Percentiles rank a stretch among this genome's conserved stretches.
Evolutionary conservation across 2,797 vertebrate genomes (phyloP).

Genomic region (Mastacembelus armatus): DNA sequence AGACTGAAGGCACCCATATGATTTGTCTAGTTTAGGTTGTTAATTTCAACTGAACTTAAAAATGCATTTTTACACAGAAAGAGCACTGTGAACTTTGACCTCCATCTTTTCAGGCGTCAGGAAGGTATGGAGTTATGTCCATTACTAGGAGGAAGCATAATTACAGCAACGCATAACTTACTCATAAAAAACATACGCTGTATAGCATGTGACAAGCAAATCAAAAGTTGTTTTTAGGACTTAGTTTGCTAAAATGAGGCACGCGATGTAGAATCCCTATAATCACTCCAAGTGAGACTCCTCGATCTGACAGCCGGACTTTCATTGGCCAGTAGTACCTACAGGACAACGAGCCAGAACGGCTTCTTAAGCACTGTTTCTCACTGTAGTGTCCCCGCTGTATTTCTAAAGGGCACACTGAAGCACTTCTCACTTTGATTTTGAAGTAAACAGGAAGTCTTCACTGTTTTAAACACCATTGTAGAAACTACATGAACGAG

Average conservation of each 20-base stretch:
- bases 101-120: too few relatives aligned
- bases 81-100: too few relatives aligned
- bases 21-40: too few relatives aligned
- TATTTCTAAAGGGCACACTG: neutral
- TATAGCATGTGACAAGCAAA: too few relatives aligned
- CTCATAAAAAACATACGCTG: too few relatives aligned
- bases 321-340: slow-evolving; percentile 16
- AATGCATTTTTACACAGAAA: too few relatives aligned
- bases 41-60: too few relatives aligned
- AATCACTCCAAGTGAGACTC: neutral
- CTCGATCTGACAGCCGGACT: neutral
- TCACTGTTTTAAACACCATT: slow-evolving; percentile 12
- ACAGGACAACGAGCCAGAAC: neutral
- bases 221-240: neutral
- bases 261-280: neutral
- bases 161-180: neutral
- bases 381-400: neutral
- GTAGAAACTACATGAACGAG: slow-evolving; percentile 22
- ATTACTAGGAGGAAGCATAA: neutral
- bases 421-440: slow-evolving; percentile 22
- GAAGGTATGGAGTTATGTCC: too few relatives aligned
- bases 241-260: neutral
- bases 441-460: slow-evolving; percentile 5
- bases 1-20: too few relatives aligned
- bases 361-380: neutral